Evolutionary conservation across 2,113 vertebrate species (phyloP).

Genomic region (human (Homo sapiens)): DNA sequence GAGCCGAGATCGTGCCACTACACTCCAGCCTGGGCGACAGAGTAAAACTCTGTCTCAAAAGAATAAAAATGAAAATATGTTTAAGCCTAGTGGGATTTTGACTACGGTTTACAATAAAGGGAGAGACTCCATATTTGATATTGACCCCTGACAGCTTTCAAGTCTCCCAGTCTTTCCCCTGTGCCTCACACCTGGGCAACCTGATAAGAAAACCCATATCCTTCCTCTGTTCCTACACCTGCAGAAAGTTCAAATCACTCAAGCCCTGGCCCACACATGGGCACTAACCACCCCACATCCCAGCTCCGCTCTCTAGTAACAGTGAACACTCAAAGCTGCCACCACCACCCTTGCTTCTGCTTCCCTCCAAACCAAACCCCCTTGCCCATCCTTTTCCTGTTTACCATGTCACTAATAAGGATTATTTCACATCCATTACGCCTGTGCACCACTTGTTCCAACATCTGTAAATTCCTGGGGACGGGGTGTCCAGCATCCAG

Average conservation of each 20-base stretch:
- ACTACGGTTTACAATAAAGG: background rate
- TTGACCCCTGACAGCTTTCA: background rate
- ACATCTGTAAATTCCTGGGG: background rate
- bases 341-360: background rate
- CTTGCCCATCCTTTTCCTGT: background rate
- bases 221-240: background rate
- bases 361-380: background rate
- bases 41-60: no score
- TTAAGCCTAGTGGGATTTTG: background rate
- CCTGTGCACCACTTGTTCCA: background rate
- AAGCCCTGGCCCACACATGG: no score
- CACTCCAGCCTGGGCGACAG: no score
- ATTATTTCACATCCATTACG: background rate
- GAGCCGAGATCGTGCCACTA: no score
- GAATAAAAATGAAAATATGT: no score
- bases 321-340: background rate
- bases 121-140: background rate
- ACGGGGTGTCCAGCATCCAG: background rate
- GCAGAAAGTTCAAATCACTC: background rate
- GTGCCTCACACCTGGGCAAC: background rate
- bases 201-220: background rate
- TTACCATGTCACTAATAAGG: background rate
- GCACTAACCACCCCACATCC: background rate
- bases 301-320: background rate
- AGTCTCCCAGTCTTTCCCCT: background rate